Base-by-base conservation (phyloP, 1,140 invertebrate species). In the Drosophila equinoxialis region DNA sequence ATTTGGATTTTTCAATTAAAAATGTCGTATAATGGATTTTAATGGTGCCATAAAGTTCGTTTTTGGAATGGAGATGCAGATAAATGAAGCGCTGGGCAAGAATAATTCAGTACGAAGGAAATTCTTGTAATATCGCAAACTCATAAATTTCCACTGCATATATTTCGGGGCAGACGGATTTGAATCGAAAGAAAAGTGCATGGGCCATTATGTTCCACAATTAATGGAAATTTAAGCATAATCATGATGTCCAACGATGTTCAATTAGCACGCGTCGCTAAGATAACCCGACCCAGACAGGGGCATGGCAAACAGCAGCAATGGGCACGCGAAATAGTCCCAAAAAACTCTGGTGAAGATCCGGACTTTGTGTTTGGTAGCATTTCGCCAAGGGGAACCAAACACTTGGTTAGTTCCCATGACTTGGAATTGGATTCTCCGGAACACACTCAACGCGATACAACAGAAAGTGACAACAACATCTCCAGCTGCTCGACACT, bases 401-500 rank as follows among this genome's bases (percentile, higher is more conserved):
- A 71, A 14, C 73, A 83, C 23, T 55, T 81, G 13, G 42, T 80
- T 5, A 80, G 77, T 11, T 79, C 77, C 14, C 62, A 70, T 14
- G 85, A 91, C 17, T 45, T 74, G 54, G 90, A 91, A 17, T 35
- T 71, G 54, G 90, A 91, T 41, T 91, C 90, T 1, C 85, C 90
- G 23, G 90, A 91, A 54, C 80, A 87, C 54, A 90, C 90, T 8
- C 86, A 90, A 51, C 80, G 84, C 6, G 90, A 90, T 58, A 91
- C 78, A 6, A 91, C 82, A 6, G 90, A 91, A 62, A 91, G 90
- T 59, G 91, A 92, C 68, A 92, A 91, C 71, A 92, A 92, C 67
- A 91, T 92, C 20, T 91, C 90, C 69, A 91, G 90, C 80, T 92
- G 91, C 77, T 92, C 91, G 51, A 92, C 91, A 6, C 69, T 92